phyloP scores from a whole-genome alignment of 2,797 vertebrate species.

The Syngnathus rostellatus region DNA sequence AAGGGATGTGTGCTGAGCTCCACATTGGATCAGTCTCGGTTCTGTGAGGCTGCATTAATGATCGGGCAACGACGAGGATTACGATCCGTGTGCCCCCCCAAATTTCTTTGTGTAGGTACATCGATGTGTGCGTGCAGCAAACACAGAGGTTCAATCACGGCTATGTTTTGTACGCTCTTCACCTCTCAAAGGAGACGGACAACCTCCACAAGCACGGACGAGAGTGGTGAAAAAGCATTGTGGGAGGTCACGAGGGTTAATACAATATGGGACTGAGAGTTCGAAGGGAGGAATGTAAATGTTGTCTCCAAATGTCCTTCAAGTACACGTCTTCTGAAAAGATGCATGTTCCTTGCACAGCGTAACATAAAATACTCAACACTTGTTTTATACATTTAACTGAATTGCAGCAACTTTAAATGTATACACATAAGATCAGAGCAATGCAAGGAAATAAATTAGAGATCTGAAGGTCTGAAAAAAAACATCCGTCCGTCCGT shows the following conservation, averaged over 20 bases:
- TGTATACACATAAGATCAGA: too few relatives aligned
- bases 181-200: conserved; percentile 18
- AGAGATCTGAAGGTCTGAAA: too few relatives aligned
- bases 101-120: conserved; percentile 12
- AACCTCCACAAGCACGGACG: conserved; percentile 15
- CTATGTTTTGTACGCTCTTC: conserved; percentile 1
- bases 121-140: conserved; percentile 9
- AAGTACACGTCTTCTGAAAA: conserved; percentile 14
- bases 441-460: too few relatives aligned
- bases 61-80: conserved; percentile 4
- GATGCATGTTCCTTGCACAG: conserved; percentile 3
- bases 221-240: conserved; percentile 13
- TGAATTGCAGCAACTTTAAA: too few relatives aligned
- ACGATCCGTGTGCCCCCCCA: not conserved
- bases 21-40: conserved; percentile 6
- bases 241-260: conserved; percentile 42
- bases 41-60: conserved; percentile 56
- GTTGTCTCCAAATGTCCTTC: conserved; percentile 20
- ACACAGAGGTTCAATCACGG: conserved; percentile 9
- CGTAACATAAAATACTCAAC: too few relatives aligned
- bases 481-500: too few relatives aligned
- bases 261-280: conserved; percentile 43
- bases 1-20: conserved; percentile 14
- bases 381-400: too few relatives aligned
- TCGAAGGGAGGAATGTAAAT: conserved; percentile 35